These are phyloP conservation scores for Rhinichthys osculus DNA, from an alignment of 2,797 vertebrate genomes.

Conservation along the genomic window DNA sequence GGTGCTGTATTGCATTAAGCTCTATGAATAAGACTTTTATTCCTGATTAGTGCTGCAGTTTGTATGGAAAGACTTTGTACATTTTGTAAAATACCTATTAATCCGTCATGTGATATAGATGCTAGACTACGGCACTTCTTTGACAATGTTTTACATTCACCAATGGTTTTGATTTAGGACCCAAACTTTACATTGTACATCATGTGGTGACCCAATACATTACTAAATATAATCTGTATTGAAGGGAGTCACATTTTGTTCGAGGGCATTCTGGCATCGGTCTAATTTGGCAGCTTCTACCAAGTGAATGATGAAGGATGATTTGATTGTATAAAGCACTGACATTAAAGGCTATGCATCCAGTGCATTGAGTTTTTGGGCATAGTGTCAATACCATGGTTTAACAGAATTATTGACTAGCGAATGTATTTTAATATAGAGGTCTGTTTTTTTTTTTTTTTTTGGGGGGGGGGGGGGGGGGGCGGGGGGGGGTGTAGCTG, in stretches of 20 bases:
- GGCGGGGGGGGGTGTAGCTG: slow-evolving; percentile 56
- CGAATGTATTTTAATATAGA: background rate
- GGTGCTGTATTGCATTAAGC: background rate
- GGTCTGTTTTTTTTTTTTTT: too few relatives aligned
- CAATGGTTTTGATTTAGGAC: background rate
- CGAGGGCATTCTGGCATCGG: background rate
- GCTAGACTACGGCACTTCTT: background rate
- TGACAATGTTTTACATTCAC: background rate
- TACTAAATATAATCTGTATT: background rate
- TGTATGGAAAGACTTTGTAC: background rate
- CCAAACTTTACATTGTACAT: background rate
- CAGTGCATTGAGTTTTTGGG: background rate
- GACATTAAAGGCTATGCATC: too few relatives aligned
- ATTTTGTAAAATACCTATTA: background rate
- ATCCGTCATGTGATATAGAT: slow-evolving; percentile 6
- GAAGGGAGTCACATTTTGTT: background rate
- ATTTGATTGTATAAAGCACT: too few relatives aligned
- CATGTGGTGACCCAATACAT: background rate
- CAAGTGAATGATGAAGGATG: background rate
- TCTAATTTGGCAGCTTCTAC: background rate
- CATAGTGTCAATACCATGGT: background rate
- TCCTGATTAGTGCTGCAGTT: background rate
- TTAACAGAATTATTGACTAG: background rate
- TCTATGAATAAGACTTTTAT: slow-evolving; percentile 12
- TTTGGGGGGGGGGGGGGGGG: too few relatives aligned